Conservation (phyloP, 1,140 invertebrate genomes). For the Chironomus tepperi region DNA sequence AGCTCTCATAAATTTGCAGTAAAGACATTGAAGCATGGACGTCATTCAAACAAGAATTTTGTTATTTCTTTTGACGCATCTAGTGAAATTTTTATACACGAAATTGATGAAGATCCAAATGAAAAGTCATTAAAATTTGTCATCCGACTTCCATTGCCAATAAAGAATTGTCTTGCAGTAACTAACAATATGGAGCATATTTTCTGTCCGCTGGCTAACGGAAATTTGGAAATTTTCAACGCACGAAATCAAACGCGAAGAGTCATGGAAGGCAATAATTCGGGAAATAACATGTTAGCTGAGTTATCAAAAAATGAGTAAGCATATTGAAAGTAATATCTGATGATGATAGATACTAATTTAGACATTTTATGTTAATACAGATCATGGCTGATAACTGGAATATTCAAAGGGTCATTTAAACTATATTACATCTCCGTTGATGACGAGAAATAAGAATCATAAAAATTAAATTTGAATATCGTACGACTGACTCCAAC, state of each 20-base stretch:
- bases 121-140: not conserved
- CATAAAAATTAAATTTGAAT: not conserved
- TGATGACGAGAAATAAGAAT: not conserved
- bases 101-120: not conserved
- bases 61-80: not conserved
- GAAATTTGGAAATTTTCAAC: not conserved
- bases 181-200: not conserved
- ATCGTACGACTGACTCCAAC: no score
- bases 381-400: conserved; percentile 3
- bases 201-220: not conserved
- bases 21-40: not conserved
- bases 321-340: not conserved
- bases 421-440: not conserved
- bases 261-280: not conserved
- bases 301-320: conserved; percentile 1
- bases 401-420: not conserved
- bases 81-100: not conserved
- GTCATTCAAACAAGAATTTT: not conserved
- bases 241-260: not conserved
- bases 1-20: not conserved
- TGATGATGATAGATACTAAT: not conserved
- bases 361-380: not conserved
- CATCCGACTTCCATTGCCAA: not conserved
- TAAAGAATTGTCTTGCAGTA: not conserved
- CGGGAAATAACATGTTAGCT: not conserved